Percentiles rank a stretch among this genome's conserved stretches.
phyloP scores from a whole-genome alignment of 2,113 vertebrate genomes.

The Tangachromis dhanisi region DNA sequence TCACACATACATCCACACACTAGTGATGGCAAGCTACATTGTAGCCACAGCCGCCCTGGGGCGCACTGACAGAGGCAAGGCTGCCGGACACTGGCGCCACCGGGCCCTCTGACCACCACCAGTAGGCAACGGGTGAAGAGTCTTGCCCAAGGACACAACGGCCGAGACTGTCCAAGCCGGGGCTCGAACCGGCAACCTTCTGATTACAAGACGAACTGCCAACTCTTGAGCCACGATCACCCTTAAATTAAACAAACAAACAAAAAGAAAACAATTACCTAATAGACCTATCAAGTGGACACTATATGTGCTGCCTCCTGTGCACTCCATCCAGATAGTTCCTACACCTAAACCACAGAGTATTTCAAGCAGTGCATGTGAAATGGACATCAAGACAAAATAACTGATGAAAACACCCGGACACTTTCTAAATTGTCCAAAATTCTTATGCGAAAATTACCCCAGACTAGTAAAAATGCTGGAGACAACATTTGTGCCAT shows the following conservation, averaged over 20 bases:
- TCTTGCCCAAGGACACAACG: too few species aligned
- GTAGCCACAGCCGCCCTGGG: not conserved
- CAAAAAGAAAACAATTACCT: not conserved
- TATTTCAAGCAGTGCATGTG: not conserved
- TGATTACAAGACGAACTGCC: not conserved
- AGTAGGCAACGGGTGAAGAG: not conserved
- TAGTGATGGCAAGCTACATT: not conserved
- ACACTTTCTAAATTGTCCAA: not conserved
- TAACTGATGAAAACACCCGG: not conserved
- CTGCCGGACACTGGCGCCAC: not conserved
- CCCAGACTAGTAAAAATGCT: not conserved
- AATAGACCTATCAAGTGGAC: not conserved
- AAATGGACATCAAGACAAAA: not conserved
- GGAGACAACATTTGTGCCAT: not conserved
- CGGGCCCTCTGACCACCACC: not conserved
- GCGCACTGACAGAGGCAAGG: not conserved
- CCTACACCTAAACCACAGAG: not conserved
- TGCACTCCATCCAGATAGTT: not conserved
- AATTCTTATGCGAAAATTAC: not conserved
- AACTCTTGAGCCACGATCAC: not conserved
- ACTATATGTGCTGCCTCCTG: not conserved
- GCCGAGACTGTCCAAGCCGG: fast-evolving
- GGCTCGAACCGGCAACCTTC: not conserved
- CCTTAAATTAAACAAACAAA: not conserved
- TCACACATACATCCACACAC: not conserved